These are phyloP conservation scores for Hydropsyche tenuis DNA, from an alignment of 1,140 invertebrate species.

Conservation along the genomic window DNA sequence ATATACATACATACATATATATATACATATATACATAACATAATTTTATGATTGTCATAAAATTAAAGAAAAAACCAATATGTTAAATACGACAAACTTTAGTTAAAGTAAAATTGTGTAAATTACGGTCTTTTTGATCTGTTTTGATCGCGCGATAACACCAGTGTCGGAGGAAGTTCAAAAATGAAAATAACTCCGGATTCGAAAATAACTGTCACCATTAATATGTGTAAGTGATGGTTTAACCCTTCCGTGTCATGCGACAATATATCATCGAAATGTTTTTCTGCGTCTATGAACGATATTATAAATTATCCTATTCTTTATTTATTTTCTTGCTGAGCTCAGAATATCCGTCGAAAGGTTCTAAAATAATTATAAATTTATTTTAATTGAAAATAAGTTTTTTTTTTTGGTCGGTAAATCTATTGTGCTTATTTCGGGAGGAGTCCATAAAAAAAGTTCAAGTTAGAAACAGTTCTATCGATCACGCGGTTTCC, in stretches of 20 bases:
- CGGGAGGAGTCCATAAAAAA: background rate
- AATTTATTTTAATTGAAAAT: background rate
- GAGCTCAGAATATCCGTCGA: no score
- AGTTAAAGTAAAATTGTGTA: no score
- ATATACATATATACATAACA: no score
- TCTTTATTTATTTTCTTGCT: slow-evolving; percentile 17
- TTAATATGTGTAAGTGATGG: slow-evolving; percentile 31
- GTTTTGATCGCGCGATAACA: background rate
- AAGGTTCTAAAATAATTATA: background rate
- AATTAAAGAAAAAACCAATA: no score
- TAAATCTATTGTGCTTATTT: no score
- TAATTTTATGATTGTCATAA: no score
- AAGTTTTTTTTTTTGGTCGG: background rate
- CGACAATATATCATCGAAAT: slow-evolving; percentile 44
- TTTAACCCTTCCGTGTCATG: slow-evolving; percentile 43
- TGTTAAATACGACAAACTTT: no score
- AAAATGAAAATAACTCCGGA: slow-evolving; percentile 12
- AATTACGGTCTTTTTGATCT: slow-evolving; percentile 8
- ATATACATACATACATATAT: no score
- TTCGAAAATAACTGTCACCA: slow-evolving; percentile 34
- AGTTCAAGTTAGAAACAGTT: slow-evolving; percentile 15
- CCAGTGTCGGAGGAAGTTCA: slow-evolving; percentile 5
- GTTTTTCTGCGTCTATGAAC: slow-evolving; percentile 43
- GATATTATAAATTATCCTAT: slow-evolving; percentile 45
- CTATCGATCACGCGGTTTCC: slow-evolving; percentile 43